Evolutionary conservation across 2,888 invertebrate genomes (phyloP), one percentile per base, ranked within the genome.

Genomic region (Deroplatys truncata): DNA sequence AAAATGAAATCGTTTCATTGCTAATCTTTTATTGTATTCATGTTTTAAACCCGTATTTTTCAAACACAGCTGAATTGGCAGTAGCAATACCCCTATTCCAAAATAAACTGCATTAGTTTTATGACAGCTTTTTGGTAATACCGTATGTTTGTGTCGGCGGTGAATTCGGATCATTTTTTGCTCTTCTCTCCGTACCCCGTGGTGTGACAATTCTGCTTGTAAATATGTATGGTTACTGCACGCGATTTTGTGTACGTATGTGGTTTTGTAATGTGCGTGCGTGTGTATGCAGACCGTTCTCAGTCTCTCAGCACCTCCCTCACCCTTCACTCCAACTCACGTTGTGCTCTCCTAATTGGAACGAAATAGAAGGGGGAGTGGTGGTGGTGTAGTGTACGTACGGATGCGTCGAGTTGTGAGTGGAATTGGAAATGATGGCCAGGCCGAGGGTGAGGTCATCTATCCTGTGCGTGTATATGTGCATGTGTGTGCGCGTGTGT

Each of bases 341-440:
- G 56, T 72, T 72, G 35, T 87, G 82, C 35, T 43, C 31, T n/a
- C 87, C 87, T 87, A 87, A 87, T 87, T 87, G 87, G 87, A 82
- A 83, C n/a, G 87, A 87, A 87, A 87, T 82, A 87, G 82, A 87
- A 83, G 82, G 31, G 83, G 87, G 87, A 2, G 29, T 8, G 85
- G 85, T 82, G 28, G 82, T n/a, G 31, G 15, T 16, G 16, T 20
- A 16, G 56, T 72, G 25, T 25, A 25, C 20, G 56, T 72, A 16
- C 20, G 25, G 56, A 20, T 43, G 87, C 87, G 87, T 43, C 43
- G 43, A 43, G 43, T 43, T 43, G 43, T 43, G 43, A 87, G 83
- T 82, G 83, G 87, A 87, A 87, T 87, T 87, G 87, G 83, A 87
- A 87, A 87, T 35, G 35, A 35, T 82, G 56, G 56, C 56, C 56